phyloP scores from a whole-genome alignment of 2,888 invertebrate genomes.

The Melinopterus prodromus region DNA sequence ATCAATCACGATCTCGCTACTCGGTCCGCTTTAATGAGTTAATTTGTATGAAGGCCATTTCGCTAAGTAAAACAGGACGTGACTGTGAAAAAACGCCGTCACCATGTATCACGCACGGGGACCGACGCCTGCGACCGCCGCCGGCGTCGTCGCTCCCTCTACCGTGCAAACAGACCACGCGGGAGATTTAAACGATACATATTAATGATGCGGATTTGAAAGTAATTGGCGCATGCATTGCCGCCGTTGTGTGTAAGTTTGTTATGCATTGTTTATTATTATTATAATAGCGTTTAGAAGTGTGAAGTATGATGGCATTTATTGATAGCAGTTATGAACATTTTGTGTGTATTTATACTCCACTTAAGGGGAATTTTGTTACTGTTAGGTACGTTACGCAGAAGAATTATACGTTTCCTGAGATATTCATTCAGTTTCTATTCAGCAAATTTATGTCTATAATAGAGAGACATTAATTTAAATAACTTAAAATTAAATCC shows the following conservation, averaged over 20 bases:
- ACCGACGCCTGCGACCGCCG: not conserved
- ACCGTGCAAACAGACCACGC: not conserved
- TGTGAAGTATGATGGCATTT: too few relatives aligned
- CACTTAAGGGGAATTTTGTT: too few relatives aligned
- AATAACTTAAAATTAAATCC: too few relatives aligned
- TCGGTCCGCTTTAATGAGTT: not conserved
- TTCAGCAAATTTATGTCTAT: too few relatives aligned
- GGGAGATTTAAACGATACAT: not conserved
- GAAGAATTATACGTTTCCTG: too few relatives aligned
- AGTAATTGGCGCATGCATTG: not conserved
- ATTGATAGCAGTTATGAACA: too few relatives aligned
- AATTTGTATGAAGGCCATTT: not conserved
- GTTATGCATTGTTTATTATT: not conserved
- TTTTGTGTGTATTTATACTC: too few relatives aligned
- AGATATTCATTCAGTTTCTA: too few relatives aligned
- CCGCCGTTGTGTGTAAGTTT: not conserved
- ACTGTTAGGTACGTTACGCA: too few relatives aligned
- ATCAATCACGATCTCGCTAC: conserved; percentile 4
- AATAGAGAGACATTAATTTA: too few relatives aligned
- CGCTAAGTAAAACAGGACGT: not conserved
- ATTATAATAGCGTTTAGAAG: not conserved
- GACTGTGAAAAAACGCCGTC: not conserved
- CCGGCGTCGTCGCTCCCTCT: not conserved
- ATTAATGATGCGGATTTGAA: not conserved
- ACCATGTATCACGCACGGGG: not conserved